phyloP scores from a whole-genome alignment of 2,797 vertebrate species.

The Anguilla anguilla region DNA sequence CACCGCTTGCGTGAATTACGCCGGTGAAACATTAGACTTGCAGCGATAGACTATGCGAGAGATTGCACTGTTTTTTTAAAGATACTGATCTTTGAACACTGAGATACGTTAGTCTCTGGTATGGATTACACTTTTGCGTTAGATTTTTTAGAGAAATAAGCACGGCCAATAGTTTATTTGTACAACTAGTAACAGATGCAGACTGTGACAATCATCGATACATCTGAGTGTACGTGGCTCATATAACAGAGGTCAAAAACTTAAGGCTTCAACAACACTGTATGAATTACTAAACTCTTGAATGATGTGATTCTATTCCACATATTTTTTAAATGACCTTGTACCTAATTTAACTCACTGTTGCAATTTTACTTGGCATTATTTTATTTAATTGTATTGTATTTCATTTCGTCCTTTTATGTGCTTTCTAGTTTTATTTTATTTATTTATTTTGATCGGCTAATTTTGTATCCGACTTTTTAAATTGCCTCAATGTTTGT shows the following conservation, averaged over 20 bases:
- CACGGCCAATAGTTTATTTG: background rate
- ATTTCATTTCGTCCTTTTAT: too few relatives aligned
- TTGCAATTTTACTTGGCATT: too few relatives aligned
- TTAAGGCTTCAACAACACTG: background rate
- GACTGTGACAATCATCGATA: background rate
- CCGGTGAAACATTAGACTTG: slow-evolving; percentile 47
- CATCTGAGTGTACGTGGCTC: background rate
- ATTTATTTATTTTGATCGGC: too few relatives aligned
- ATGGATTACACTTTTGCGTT: slow-evolving; percentile 42
- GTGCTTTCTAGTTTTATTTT: too few relatives aligned
- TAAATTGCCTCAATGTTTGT: too few relatives aligned
- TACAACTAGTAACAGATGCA: background rate
- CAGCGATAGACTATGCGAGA: slow-evolving; percentile 44
- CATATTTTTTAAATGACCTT: too few relatives aligned
- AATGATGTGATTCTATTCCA: too few relatives aligned
- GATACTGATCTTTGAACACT: slow-evolving; percentile 44
- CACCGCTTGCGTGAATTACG: slow-evolving; percentile 49
- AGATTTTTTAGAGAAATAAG: background rate
- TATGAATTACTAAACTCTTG: background rate
- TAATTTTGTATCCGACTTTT: too few relatives aligned
- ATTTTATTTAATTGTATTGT: too few relatives aligned
- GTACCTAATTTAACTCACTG: too few relatives aligned
- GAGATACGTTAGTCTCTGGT: slow-evolving; percentile 47
- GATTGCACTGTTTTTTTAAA: slow-evolving; percentile 42
- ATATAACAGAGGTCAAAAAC: background rate